These are phyloP conservation scores for Mus spretus DNA, from an alignment of 2,797 vertebrate genomes.

Conservation along the genomic window DNA sequence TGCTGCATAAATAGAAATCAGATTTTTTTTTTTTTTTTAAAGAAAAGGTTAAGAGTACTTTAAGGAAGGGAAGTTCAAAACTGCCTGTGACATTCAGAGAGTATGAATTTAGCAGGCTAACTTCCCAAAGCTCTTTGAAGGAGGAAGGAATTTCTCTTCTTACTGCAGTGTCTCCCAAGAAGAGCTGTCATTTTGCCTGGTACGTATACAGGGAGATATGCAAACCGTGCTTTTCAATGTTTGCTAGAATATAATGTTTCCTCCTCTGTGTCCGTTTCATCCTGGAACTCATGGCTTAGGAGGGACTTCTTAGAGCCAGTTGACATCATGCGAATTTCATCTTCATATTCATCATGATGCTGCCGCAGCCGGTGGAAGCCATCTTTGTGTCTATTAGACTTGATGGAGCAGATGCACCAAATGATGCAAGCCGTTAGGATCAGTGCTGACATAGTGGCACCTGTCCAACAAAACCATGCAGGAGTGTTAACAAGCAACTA, in stretches of 20 bases:
- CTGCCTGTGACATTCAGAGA: conserved; percentile 82
- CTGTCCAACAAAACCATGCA: conserved; percentile 86
- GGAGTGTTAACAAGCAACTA: conserved; percentile 38
- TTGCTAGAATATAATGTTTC: conserved; percentile 98
- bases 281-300: conserved; percentile 97
- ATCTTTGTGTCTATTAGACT: conserved; percentile 97
- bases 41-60: conserved; percentile 76
- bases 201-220: conserved; percentile 73
- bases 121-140: conserved; percentile 81
- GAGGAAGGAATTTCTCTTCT: conserved; percentile 70
- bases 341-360: conserved; percentile 97
- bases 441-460: conserved; percentile 97
- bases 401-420: conserved; percentile 98
- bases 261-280: conserved; percentile 98
- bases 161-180: conserved; percentile 75
- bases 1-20: conserved; percentile 82
- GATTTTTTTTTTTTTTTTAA: conserved; percentile 63
- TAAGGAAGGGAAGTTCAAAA: conserved; percentile 80
- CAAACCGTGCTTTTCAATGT: conserved; percentile 90
- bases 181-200: conserved; percentile 72
- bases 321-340: conserved; percentile 96
- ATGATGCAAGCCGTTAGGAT: conserved; percentile 97
- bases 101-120: conserved; percentile 81
- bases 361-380: conserved; percentile 98
- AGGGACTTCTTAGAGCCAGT: conserved; percentile 98